Evolutionary conservation across 2,113 vertebrate genomes (phyloP), one percentile per base, ranked within the genome.

Genomic region (Silurus glanis): DNA sequence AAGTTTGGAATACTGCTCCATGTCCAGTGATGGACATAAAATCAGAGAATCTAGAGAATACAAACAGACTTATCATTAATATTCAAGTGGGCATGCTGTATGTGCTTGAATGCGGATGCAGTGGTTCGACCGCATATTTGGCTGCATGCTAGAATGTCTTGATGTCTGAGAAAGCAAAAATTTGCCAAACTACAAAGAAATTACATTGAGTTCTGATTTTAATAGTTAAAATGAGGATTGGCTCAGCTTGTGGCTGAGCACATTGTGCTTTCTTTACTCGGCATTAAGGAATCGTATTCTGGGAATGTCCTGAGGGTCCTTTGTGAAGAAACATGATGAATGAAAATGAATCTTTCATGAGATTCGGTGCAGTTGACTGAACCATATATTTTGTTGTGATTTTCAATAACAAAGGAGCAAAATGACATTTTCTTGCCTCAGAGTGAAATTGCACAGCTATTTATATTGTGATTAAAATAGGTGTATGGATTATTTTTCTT

Each of bases 341-440:
- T 89, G 89, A 82, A 89, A 89, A 89, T 89, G 82, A 88, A 88
- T 89, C 89, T 89, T 89, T 89, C 86, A 89, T 89, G 89, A 89
- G 89, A 89, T 89, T 88, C 85, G n/a, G 86, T 53, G 67, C 81
- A 86, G 89, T 89, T 89, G 89, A 88, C 89, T 89, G 89, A 78
- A 86, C 86, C 89, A 88, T 89, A 87, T 82, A 89, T 89, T 89
- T 89, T 89, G 89, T 88, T 88, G 89, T 89, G 86, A 89, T 89
- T 88, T 89, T 87, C 81, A 89, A 89, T 88, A 89, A 88, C 89
- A 89, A 88, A 89, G 80, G 72, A 86, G 86, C 89, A 89, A 85
- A 88, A 89, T 89, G 89, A 89, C 89, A 89, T 89, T 89, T 89
- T 71, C 69, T 82, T 88, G 83, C 83, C 89, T 87, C 74, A 51